Percentiles rank a stretch among this genome's conserved stretches.
These are phyloP conservation scores for Ericerus pela DNA, from an alignment of 1,140 invertebrate genomes.

Conservation along the genomic window DNA sequence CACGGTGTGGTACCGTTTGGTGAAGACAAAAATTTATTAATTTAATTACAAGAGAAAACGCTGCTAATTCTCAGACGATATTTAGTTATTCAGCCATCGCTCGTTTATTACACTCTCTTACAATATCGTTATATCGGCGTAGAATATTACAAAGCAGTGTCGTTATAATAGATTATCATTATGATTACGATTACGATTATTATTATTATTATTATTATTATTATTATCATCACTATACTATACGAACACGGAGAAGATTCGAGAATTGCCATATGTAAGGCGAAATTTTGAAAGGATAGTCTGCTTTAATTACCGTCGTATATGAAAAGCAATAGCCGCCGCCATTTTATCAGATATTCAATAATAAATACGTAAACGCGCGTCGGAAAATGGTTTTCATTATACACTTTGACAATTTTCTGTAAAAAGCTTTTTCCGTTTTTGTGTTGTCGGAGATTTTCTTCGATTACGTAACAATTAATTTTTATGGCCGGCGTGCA, in stretches of 20 bases:
- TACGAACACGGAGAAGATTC: background rate
- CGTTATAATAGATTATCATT: too few species aligned
- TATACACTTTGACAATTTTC: too few species aligned
- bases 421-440: too few species aligned
- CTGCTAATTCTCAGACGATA: conserved; percentile 12
- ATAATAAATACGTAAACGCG: too few species aligned
- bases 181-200: too few species aligned
- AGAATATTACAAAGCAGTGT: too few species aligned
- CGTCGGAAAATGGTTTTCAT: too few species aligned
- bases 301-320: conserved; percentile 6
- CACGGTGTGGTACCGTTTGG: conserved; percentile 9
- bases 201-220: background rate
- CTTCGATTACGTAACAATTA: too few species aligned
- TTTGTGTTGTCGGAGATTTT: too few species aligned
- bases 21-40: conserved; percentile 10
- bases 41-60: conserved; percentile 11
- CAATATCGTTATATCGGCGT: conserved; percentile 11
- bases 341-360: too few species aligned
- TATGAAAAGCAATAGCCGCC: background rate
- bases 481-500: too few species aligned
- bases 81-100: conserved; percentile 10
- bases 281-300: conserved; percentile 7
- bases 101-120: conserved; percentile 11
- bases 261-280: conserved; percentile 9
- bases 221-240: conserved; percentile 3